These are phyloP conservation scores for Idaea straminata DNA, from an alignment of 2,888 invertebrate genomes.

Conservation along the genomic window DNA sequence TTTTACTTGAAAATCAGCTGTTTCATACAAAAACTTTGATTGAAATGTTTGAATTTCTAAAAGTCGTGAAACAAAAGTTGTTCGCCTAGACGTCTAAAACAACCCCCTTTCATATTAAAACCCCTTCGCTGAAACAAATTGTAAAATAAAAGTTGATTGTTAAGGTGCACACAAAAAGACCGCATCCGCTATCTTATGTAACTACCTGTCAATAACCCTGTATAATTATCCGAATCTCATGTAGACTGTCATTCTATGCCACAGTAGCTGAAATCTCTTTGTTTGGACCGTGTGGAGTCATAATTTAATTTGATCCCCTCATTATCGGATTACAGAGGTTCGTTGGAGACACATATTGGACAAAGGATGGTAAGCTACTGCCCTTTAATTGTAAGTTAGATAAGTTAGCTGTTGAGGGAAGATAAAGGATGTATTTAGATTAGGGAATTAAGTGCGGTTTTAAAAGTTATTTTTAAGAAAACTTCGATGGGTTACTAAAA, in stretches of 20 bases:
- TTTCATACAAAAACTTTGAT: no score
- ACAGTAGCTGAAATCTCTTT: background rate
- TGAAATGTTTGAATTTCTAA: no score
- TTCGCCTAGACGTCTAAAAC: no score
- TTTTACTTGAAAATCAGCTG: no score
- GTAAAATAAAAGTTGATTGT: no score
- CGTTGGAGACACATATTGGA: background rate
- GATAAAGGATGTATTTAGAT: background rate
- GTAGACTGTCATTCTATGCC: background rate
- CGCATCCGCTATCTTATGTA: no score
- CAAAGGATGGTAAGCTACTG: background rate
- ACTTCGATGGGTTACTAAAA: background rate
- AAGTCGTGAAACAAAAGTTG: no score
- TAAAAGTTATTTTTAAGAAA: background rate
- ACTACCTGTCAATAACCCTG: no score
- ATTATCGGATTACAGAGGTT: slow-evolving; percentile 12
- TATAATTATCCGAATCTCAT: no score
- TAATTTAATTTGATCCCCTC: slow-evolving; percentile 13
- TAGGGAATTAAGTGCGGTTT: background rate
- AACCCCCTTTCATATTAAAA: no score
- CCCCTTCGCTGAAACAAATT: no score
- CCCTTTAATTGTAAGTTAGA: background rate
- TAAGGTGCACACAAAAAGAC: no score
- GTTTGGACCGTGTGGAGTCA: slow-evolving; percentile 1
- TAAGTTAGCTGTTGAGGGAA: background rate